Conservation (phyloP, 1,140 invertebrate genomes). For the Drosophila kohkoa region DNA sequence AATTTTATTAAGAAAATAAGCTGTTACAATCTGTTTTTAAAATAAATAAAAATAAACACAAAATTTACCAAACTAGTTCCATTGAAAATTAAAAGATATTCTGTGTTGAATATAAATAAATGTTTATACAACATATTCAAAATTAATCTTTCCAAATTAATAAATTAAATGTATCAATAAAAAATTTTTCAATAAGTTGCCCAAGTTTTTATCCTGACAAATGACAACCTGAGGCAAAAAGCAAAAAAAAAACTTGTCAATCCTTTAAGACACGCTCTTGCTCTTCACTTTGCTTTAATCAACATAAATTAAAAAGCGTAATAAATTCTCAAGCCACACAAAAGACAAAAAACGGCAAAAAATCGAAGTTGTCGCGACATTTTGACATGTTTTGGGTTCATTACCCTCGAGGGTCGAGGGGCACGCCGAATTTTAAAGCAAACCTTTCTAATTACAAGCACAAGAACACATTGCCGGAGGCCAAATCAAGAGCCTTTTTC, state of each 20-base stretch:
- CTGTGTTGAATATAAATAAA: no score
- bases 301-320: constrained; percentile 47
- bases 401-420: constrained; percentile 29
- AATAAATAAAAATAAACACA: no score
- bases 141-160: not conserved
- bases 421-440: not conserved
- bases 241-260: not conserved
- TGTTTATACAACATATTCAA: no score
- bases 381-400: constrained; percentile 56
- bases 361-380: constrained; percentile 29
- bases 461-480: constrained; percentile 36
- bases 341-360: constrained; percentile 4
- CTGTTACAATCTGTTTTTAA: no score
- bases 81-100: no score
- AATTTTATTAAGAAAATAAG: no score
- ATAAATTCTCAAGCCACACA: constrained; percentile 24
- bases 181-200: not conserved
- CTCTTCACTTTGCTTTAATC: constrained; percentile 26
- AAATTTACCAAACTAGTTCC: no score
- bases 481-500: constrained; percentile 31
- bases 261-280: not conserved
- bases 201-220: constrained; percentile 8
- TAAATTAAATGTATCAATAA: not conserved
- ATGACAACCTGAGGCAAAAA: not conserved
- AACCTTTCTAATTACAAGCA: constrained; percentile 49